Evolutionary conservation across 2,888 invertebrate genomes (phyloP).

Genomic region (Caenorhabditis parvicauda): DNA sequence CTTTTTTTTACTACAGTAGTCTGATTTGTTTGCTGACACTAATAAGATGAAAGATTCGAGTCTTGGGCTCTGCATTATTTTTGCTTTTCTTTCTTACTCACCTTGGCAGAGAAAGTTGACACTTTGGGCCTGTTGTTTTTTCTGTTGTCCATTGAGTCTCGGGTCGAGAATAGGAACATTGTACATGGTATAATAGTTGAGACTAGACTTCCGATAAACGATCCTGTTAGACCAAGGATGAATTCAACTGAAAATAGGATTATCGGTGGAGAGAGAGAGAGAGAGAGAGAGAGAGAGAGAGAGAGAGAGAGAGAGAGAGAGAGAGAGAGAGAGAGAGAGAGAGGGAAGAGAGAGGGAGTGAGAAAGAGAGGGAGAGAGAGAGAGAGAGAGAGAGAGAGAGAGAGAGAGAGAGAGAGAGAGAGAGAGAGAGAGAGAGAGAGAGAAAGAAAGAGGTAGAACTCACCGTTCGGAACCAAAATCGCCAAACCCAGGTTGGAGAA

Average conservation of each 20-base stretch:
- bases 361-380: background rate
- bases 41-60: too few relatives aligned
- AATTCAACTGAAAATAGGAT: conserved; percentile 70
- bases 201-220: conserved; percentile 88
- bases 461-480: conserved; percentile 81
- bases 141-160: too few relatives aligned
- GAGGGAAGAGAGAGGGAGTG: background rate
- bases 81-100: too few relatives aligned
- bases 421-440: background rate
- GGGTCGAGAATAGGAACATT: too few relatives aligned
- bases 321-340: background rate
- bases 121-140: too few relatives aligned
- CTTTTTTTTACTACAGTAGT: too few relatives aligned
- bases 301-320: background rate
- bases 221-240: conserved; percentile 87
- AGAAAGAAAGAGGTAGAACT: conserved; percentile 5
- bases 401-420: background rate
- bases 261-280: background rate
- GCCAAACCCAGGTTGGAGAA: conserved; percentile 76
- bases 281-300: background rate
- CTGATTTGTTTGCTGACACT: too few relatives aligned
- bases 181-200: conserved; percentile 89
- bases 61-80: too few relatives aligned
- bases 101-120: too few relatives aligned
- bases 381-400: background rate